Base-by-base conservation (phyloP, 2,888 invertebrate species). In the Amorpha juglandis region DNA sequence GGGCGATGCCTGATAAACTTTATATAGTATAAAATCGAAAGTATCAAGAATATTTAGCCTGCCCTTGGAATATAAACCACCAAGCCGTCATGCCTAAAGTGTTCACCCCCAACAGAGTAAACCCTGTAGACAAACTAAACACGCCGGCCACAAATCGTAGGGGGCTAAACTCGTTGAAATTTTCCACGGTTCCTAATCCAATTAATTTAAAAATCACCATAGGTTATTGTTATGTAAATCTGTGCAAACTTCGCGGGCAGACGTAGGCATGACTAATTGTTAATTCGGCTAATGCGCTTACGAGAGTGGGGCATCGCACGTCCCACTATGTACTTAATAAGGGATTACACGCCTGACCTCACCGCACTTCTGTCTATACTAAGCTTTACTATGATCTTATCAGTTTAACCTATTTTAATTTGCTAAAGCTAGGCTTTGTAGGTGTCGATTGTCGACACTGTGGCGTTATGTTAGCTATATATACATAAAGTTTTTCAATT, bases 181-280 rank as follows among this genome's bases (percentile, higher is more conserved):
- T 91, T 84, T 84, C 83, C 82, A 91, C 87, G 91, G 90, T 86
- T 79, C 82, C 85, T 81, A 84, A 88, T 84, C 90, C 91, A 92
- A 92, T 93, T 93, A 93, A 93, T 92, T 92, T 82, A 91, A 91
- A 91, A 93, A 92, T 91, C 87, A 88, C 88, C 89, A 85, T 87
- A 85, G 83, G 88, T 88, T 89, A 91, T 93, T 93, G 92, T 93
- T 89, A 92, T 93, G 92, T 91, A 92, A 92, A 93, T 93, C 86
- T 89, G 88, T 85, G 91, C 89, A 90, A 92, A 92, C 90, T 92
- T 90, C 83, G 86, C 80, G 78, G 85, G 80, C 90, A 90, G 90
- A 88, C 90, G 82, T 86, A 86, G 91, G 89, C 92, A 89, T 91
- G 93, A 90, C 92, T 93, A 92, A 93, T 92, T 93, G 92, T 92